Base-by-base conservation (phyloP, 2,113 vertebrate genomes). In the Aix galericulata region DNA sequence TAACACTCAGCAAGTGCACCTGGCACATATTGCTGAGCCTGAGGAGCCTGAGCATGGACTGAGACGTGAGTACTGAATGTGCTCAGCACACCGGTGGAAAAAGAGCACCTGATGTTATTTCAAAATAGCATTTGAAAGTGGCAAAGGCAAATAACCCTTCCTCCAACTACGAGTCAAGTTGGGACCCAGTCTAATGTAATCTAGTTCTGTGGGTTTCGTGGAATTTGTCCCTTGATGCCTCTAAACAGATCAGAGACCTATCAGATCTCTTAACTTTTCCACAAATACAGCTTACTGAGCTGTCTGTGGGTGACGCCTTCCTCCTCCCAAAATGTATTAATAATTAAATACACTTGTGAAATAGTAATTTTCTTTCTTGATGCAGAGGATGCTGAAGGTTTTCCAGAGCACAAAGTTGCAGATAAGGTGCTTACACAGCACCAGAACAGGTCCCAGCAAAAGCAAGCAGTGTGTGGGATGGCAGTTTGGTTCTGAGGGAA, bases 51-150 rank as follows among this genome's bases (percentile, higher is more conserved):
- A 64, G 62, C 25, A 29, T 4, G 36, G 36, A 20, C 26, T 64
- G 78, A 86, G 58, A 15, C 84, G 42, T 21, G 17, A 87, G 42
- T 21, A 1, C 34, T 22, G 11, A 82, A 36, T 10, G 3, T 0
- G 0, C 6, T 55, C 8, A 3, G 29, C 52, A 38, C 1, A 1
- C 10, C 64, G 22, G 7, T 21, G 68, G 63, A 21, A 40, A 64
- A 89, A 69, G 22, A 56, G 20, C 36, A 72, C 69, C 14, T 32
- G 17, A 11, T 38, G 34, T 29, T 86, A 11, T 17, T 75, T 78
- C 32, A 94, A 94, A 95, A 96, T 89, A 95, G 26, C 42, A 84
- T 60, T 68, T 81, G 93, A 93, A 96, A 96, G 83, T 66, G 55
- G 5, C 11, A 91, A 75, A 92, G 60, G 73, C 60, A 94, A 94